Evolutionary conservation across 2,113 vertebrate genomes (phyloP).

Genomic region (Numenius arquata): DNA sequence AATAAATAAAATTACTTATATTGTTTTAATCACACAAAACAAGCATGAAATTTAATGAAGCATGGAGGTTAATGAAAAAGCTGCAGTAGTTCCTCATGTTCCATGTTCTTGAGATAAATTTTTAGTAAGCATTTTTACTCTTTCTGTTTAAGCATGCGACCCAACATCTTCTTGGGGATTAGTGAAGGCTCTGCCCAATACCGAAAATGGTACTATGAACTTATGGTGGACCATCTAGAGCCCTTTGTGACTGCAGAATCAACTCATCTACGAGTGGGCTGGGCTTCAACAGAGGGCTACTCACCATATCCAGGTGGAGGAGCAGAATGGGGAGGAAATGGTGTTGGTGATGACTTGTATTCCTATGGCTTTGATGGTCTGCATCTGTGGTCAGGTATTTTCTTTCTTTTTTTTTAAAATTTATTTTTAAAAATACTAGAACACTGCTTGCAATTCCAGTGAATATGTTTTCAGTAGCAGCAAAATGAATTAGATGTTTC

Average conservation of each 20-base stretch:
- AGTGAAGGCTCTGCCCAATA: slow-evolving; percentile 95
- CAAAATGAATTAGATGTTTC: not conserved
- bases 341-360: slow-evolving; percentile 92
- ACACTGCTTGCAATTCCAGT: not conserved
- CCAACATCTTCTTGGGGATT: slow-evolving; percentile 94
- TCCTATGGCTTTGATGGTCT: slow-evolving; percentile 95
- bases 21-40: not conserved
- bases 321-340: slow-evolving; percentile 93
- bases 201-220: slow-evolving; percentile 95
- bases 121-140: not conserved
- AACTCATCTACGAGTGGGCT: slow-evolving; percentile 92
- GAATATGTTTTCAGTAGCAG: not conserved
- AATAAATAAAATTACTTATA: not conserved
- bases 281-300: slow-evolving; percentile 92
- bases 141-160: slow-evolving; percentile 83
- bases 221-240: slow-evolving; percentile 89
- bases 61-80: not conserved
- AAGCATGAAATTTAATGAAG: not conserved
- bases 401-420: not conserved
- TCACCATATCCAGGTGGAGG: slow-evolving; percentile 90
- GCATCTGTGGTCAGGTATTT: slow-evolving; percentile 92
- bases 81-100: not conserved
- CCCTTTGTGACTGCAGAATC: slow-evolving; percentile 92
- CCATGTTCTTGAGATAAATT: not conserved
- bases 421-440: not conserved